Percentiles rank a stretch among this genome's conserved stretches.
Evolutionary conservation across 2,797 vertebrate genomes (phyloP).

Genomic region (Chloroceryle amazona): DNA sequence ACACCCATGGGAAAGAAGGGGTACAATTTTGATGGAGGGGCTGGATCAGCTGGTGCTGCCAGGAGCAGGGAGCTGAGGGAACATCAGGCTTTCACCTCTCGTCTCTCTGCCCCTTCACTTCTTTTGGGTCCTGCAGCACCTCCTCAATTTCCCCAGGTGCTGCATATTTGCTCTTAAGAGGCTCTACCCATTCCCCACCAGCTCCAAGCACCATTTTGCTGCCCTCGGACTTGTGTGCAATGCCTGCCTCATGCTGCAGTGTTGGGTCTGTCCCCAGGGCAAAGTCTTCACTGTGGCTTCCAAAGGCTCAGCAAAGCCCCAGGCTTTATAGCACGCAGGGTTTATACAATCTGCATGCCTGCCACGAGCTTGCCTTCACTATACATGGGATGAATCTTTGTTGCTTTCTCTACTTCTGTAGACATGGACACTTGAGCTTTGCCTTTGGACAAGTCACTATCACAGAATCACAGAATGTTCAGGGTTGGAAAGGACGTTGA

Average conservation of each 20-base stretch:
- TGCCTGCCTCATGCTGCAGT: rapidly evolving
- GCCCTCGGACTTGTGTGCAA: not conserved
- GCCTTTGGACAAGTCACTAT: not conserved
- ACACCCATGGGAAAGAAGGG: rapidly evolving
- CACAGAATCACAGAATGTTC: too few species aligned
- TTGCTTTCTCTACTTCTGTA: not conserved
- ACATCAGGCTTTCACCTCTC: rapidly evolving
- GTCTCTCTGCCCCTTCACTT: not conserved
- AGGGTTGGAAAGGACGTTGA: too few species aligned
- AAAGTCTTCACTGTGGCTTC: not conserved
- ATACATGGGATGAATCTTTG: too few species aligned
- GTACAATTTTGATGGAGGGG: rapidly evolving
- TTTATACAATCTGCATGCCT: rapidly evolving
- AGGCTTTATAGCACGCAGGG: rapidly evolving
- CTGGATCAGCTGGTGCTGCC: not conserved
- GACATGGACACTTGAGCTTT: not conserved
- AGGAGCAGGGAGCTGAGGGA: not conserved
- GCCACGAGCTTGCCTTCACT: rapidly evolving
- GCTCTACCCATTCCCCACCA: not conserved
- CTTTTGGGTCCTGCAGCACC: not conserved
- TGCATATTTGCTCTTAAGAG: not conserved
- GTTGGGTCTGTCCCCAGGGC: rapidly evolving
- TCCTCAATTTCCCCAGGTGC: not conserved
- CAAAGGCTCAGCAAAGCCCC: not conserved
- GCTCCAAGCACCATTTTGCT: not conserved